Base-by-base conservation (phyloP, 2,113 vertebrate genomes). In the Myotis yumanensis region DNA sequence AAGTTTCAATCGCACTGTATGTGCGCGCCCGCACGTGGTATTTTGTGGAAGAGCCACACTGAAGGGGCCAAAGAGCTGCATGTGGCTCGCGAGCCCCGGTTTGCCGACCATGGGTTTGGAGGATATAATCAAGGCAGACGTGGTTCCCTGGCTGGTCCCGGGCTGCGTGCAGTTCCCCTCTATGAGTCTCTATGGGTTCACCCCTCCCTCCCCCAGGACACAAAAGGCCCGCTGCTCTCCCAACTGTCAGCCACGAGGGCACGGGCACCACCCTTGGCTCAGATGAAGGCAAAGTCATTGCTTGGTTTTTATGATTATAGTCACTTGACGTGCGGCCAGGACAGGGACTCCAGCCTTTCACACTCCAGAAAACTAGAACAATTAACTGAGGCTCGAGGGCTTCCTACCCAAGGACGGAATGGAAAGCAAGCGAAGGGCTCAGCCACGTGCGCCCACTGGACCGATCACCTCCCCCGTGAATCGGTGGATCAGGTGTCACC, bases 401-500 rank as follows among this genome's bases (percentile, higher is more conserved):
- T 17, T 43, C 32, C 81, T 17, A 32, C 37, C 25, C 51, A 46
- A 35, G n/a, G 77, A 73, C 77, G 59, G 51, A 40, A 20, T 0
- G 15, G 46, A 17, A 57, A 52, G n/a, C 14, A 14, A 64, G 37
- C 16, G 18, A 52, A 30, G 43, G 35, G 25, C 32, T 82, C 3
- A 1, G 54, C 12, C n/a, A 12, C 0, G 3, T 1, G 1, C 20
- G 66, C 7, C 40, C 40, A 30, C 4, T 2, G 17, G 64, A 18
- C 23, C 10, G 4, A 7, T 48, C 12, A 10, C 20, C 25, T 76
- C n/a, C 25, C 16, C n/a, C 40, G 0, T 0, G 1, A 18, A 18
- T 10, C 3, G 0, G 25, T 23, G 51, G 3, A 2, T 5, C 1
- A 0, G 46, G 40, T 12, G 54, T 7, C 8, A 11, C 4, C 40